Evolutionary conservation across 2,113 vertebrate genomes (phyloP).

Genomic region (Barbus barbus): DNA sequence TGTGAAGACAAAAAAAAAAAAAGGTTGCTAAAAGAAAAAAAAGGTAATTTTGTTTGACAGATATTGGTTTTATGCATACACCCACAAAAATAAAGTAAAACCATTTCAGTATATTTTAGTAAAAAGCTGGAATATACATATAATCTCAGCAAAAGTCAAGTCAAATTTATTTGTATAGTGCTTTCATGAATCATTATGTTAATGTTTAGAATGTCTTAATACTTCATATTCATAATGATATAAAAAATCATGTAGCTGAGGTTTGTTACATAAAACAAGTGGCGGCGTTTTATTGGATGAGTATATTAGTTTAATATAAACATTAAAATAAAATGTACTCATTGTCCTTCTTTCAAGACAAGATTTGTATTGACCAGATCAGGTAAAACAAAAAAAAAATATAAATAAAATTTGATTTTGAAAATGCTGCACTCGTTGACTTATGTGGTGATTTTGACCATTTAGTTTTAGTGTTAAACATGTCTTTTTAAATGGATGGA

Average conservation of each 20-base stretch:
- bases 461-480: slow-evolving; percentile 41
- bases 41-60: background rate
- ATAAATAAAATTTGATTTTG: background rate
- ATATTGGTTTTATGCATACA: background rate
- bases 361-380: background rate
- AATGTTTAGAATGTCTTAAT: background rate
- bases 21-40: too few relatives aligned
- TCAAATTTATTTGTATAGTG: too few relatives aligned
- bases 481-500: slow-evolving; percentile 34
- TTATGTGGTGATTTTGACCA: slow-evolving; percentile 5
- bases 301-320: background rate
- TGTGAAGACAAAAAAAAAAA: too few relatives aligned
- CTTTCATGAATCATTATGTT: background rate
- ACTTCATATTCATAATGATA: too few relatives aligned
- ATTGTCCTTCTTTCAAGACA: too few relatives aligned
- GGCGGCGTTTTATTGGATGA: too few relatives aligned
- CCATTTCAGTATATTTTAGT: background rate
- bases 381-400: background rate
- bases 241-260: too few relatives aligned
- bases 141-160: background rate
- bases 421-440: background rate
- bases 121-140: background rate
- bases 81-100: background rate
- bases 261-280: background rate
- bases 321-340: too few relatives aligned